Evolutionary conservation across 1,140 invertebrate species (phyloP), one percentile per base, ranked within the genome.

Genomic region (Aphelenchoides fujianensis): DNA sequence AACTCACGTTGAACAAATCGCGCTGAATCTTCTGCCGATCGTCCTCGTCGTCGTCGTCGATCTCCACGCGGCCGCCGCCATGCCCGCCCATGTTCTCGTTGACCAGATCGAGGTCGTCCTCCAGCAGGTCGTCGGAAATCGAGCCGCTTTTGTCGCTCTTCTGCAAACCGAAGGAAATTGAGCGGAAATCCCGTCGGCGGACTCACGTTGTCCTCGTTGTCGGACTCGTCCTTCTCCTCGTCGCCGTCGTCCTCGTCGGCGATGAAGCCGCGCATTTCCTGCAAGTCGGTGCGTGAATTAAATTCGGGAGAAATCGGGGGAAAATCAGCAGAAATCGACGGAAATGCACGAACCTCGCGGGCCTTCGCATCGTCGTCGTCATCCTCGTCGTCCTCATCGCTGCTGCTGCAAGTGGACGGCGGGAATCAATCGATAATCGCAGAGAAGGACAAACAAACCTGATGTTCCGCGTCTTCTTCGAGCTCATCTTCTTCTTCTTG

Each of bases 71-170:
- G 37, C 78, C 77, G 31, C 78, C 78, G 9, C 48, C 52, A 89
- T 96, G 95, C 9, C 94, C 91, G 72, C 95, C 96, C 74, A 97
- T 89, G 89, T 99, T 98, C 85, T 98, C 96, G 84, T 98, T 94
- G 76, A 99, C 90, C 5, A 99, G 88, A 87, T 97, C 95, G 85
- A 95, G 95, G 88, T 98, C 95, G 82, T 98, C 95, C 85, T 98
- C 95, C 86, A 96, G 93, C 0, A 98, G 86, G 59, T 93, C 89
- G 86, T 97, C 94, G 27, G 36, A 41, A 74, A 86, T 86, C 1
- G 73, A 76, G 12, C 83, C 54, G 78, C 81, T 57, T 81, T 80
- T 61, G 79, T 74, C 61, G 34, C 71, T 71, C 72, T 72, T 72
- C 75, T 73, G 37, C 53, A 77, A 57, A 41, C 36, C 19, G 2